Evolutionary conservation across 2,113 vertebrate species (phyloP).

Genomic region (Puma concolor): DNA sequence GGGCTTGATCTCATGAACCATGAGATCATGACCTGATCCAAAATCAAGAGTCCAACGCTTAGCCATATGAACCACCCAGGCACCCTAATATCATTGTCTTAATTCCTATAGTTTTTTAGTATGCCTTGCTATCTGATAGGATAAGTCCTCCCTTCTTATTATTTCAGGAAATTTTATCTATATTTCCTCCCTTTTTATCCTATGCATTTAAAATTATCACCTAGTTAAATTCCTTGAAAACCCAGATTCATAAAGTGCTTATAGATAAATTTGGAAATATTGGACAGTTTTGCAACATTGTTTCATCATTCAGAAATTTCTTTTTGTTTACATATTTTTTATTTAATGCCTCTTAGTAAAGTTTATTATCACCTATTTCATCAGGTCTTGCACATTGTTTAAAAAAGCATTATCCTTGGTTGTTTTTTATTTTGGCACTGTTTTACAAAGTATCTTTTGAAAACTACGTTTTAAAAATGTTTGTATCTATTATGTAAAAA

Average conservation of each 20-base stretch:
- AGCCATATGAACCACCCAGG: too few species aligned
- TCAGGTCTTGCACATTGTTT: not conserved
- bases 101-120: not conserved
- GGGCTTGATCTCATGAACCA: too few species aligned
- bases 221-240: not conserved
- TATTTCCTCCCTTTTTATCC: not conserved
- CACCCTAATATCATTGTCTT: not conserved
- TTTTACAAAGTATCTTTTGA: not conserved
- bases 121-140: not conserved
- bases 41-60: too few species aligned
- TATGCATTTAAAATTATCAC: not conserved
- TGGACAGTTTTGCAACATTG: not conserved
- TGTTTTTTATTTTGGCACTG: not conserved
- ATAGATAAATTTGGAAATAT: not conserved
- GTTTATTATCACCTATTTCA: not conserved
- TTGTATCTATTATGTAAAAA: not conserved
- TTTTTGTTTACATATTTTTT: not conserved
- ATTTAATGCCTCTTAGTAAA: not conserved
- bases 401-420: not conserved
- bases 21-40: too few species aligned
- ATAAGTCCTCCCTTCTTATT: not conserved
- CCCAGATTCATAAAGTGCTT: not conserved
- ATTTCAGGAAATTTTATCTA: not conserved
- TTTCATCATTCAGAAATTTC: not conserved
- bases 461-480: not conserved